phyloP scores from a whole-genome alignment of 2,797 vertebrate species.

The Malacoraja senta region DNA sequence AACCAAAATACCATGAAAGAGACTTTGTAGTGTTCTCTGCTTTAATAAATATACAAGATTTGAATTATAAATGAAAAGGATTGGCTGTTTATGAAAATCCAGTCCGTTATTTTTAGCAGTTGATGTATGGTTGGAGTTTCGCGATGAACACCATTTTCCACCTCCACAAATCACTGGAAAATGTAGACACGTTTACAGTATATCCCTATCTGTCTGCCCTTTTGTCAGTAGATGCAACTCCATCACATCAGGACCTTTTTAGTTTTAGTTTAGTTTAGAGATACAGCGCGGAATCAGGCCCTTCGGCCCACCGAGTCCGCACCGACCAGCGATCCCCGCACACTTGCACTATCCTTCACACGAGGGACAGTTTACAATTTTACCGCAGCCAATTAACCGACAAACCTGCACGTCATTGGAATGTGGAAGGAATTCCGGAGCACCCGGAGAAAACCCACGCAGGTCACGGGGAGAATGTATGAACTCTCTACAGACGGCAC shows the following conservation, averaged over 20 bases:
- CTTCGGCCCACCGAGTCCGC: too few species aligned
- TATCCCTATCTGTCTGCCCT: not conserved
- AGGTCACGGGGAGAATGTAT: too few species aligned
- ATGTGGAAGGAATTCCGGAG: too few species aligned
- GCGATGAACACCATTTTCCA: not conserved
- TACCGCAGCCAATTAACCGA: too few species aligned
- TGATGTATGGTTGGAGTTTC: constrained; percentile 4
- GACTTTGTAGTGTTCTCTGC: not conserved
- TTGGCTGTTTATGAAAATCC: not conserved
- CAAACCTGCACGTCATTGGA: too few species aligned
- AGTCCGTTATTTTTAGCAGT: not conserved
- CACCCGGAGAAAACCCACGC: too few species aligned
- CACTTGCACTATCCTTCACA: too few species aligned
- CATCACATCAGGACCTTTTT: not conserved
- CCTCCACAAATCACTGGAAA: not conserved
- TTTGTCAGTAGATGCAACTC: not conserved
- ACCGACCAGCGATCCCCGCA: too few species aligned
- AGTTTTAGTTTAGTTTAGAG: too few species aligned
- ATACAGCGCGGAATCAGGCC: too few species aligned
- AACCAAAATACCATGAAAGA: constrained; percentile 8
- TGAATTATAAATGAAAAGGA: constrained; percentile 28
- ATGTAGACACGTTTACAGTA: not conserved
- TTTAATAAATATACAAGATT: not conserved
- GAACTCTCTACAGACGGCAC: too few species aligned
- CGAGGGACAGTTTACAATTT: too few species aligned